A percentile compares a stretch with the other conserved stretches of the same genome.
These are phyloP conservation scores for Triplophysa tibetana DNA, from an alignment of 2,113 vertebrate species.

Conservation along the genomic window DNA sequence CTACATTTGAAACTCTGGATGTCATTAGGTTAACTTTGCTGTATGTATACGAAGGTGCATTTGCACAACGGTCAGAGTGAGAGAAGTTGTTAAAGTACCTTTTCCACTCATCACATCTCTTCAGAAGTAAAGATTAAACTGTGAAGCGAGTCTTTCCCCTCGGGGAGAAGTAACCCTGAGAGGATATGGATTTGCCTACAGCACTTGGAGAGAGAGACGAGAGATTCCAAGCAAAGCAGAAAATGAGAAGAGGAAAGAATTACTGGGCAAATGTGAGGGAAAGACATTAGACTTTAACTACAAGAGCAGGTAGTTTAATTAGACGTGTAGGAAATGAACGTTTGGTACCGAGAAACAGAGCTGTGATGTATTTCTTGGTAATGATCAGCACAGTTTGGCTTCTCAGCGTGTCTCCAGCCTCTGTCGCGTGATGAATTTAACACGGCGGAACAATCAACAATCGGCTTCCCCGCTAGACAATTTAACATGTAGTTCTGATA, in stretches of 20 bases:
- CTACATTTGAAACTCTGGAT: no score
- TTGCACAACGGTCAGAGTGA: background rate
- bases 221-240: constrained; percentile 7
- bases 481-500: constrained; percentile 25
- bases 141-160: constrained; percentile 18
- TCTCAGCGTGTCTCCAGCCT: constrained; percentile 9
- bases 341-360: background rate
- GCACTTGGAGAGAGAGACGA: constrained; percentile 4
- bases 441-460: constrained; percentile 28
- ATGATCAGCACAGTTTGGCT: constrained; percentile 34
- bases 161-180: constrained; percentile 25
- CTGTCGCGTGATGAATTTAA: constrained; percentile 44
- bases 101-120: constrained; percentile 20
- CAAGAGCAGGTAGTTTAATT: constrained; percentile 30
- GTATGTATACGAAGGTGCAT: background rate
- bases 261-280: constrained; percentile 15
- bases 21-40: background rate
- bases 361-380: constrained; percentile 23
- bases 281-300: constrained; percentile 22
- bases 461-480: constrained; percentile 31
- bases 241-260: constrained; percentile 13
- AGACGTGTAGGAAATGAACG: constrained; percentile 19
- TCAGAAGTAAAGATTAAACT: constrained; percentile 8
- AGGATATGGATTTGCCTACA: constrained; percentile 43
- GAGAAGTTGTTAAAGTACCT: background rate